Evolutionary conservation across 2,113 vertebrate genomes (phyloP).

Genomic region (Oreotragus oreotragus): DNA sequence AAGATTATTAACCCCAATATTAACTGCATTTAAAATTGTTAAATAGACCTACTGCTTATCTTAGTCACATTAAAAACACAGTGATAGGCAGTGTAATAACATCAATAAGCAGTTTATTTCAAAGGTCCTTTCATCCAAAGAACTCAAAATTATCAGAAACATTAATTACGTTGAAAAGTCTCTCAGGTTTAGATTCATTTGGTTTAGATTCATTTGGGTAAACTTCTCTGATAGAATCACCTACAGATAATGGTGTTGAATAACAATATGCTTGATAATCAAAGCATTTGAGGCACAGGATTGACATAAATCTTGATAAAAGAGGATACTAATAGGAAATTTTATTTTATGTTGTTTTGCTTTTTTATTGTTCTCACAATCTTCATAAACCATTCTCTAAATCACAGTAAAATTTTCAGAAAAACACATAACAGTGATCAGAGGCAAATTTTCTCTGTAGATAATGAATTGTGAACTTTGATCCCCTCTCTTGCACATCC

Average conservation of each 20-base stretch:
- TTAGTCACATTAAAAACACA: background rate
- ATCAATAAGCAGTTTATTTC: constrained; percentile 29
- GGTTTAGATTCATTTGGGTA: background rate
- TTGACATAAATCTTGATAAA: background rate
- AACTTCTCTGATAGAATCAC: background rate
- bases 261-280: background rate
- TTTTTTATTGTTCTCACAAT: background rate
- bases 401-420: background rate
- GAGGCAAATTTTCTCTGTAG: background rate
- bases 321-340: background rate
- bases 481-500: background rate
- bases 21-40: background rate
- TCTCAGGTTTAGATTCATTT: background rate
- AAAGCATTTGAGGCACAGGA: background rate
- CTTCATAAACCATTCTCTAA: background rate
- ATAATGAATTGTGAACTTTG: background rate
- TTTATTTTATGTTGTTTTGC: background rate
- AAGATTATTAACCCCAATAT: background rate
- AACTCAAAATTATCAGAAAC: background rate
- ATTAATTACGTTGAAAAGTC: constrained; percentile 34
- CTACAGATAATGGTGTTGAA: background rate
- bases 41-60: background rate
- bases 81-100: background rate
- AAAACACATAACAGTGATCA: background rate
- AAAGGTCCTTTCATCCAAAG: background rate